Evolutionary conservation across 2,888 invertebrate genomes (phyloP).

Genomic region (Eudemis profundana): DNA sequence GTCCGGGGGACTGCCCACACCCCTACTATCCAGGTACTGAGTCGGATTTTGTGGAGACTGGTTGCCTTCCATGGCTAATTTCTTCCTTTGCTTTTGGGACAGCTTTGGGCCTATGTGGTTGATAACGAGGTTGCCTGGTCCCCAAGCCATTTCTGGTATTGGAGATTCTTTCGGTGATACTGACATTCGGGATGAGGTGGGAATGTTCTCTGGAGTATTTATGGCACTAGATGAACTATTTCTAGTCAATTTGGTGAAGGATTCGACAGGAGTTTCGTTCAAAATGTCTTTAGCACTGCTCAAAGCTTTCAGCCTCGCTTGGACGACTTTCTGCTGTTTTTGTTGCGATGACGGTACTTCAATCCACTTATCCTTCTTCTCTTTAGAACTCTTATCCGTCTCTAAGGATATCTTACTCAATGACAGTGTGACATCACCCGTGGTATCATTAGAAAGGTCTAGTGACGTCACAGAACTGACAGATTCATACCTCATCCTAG

Average conservation of each 20-base stretch:
- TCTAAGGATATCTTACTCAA: slow-evolving; percentile 69
- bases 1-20: slow-evolving; percentile 67
- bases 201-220: slow-evolving; percentile 47
- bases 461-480: slow-evolving; percentile 75
- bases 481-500: slow-evolving; percentile 73
- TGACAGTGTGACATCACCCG: slow-evolving; percentile 75
- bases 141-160: slow-evolving; percentile 59
- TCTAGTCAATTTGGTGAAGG: slow-evolving; percentile 72
- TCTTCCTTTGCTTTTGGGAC: slow-evolving; percentile 88
- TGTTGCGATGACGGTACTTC: slow-evolving; percentile 75
- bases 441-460: slow-evolving; percentile 69
- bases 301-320: slow-evolving; percentile 79
- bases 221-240: slow-evolving; percentile 65
- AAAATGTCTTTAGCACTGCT: slow-evolving; percentile 71
- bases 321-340: slow-evolving; percentile 79
- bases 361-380: slow-evolving; percentile 76
- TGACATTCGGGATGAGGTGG: slow-evolving; percentile 65
- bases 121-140: slow-evolving; percentile 70
- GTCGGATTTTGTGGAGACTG: slow-evolving; percentile 62
- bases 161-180: slow-evolving; percentile 71
- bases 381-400: slow-evolving; percentile 58
- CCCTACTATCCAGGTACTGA: slow-evolving; percentile 62
- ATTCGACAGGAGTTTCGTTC: slow-evolving; percentile 67
- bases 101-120: slow-evolving; percentile 82
- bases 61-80: slow-evolving; percentile 80